Conservation (phyloP, 1,140 invertebrate genomes). For the Papilio aristodemus region DNA sequence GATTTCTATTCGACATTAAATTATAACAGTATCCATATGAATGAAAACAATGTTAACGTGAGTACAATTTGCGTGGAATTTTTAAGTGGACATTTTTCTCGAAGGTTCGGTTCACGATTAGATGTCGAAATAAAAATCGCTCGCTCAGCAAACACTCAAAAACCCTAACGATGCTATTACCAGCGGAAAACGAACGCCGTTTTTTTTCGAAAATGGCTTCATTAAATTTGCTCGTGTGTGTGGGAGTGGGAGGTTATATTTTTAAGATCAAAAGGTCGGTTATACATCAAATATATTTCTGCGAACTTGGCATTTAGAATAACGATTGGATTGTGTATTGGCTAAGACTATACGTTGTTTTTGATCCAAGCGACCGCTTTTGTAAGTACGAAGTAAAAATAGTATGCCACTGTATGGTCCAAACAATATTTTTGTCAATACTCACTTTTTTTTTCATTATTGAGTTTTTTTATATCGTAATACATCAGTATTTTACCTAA, state of each 20-base stretch:
- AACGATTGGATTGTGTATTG: background rate
- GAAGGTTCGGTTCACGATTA: background rate
- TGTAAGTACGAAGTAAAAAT: no score
- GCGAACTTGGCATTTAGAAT: background rate
- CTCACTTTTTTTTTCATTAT: no score
- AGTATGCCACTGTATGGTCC: no score
- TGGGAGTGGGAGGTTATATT: background rate
- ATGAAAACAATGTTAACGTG: background rate
- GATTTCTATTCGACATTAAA: background rate
- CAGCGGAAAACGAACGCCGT: background rate
- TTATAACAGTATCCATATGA: background rate
- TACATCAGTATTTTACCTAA: no score
- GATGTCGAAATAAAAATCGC: background rate
- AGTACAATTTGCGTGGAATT: no score
- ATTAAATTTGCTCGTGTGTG: conserved; percentile 1
- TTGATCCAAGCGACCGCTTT: background rate
- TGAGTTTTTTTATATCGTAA: no score
- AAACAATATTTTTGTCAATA: no score
- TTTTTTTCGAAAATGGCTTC: conserved; percentile 6
- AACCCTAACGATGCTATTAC: conserved; percentile 9
- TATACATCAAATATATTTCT: background rate
- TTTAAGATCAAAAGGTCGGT: background rate
- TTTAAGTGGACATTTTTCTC: no score
- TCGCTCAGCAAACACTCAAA: background rate
- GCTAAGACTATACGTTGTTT: background rate